These are phyloP conservation scores for Aegithalos caudatus DNA, from an alignment of 2,113 vertebrate species.

Conservation along the genomic window DNA sequence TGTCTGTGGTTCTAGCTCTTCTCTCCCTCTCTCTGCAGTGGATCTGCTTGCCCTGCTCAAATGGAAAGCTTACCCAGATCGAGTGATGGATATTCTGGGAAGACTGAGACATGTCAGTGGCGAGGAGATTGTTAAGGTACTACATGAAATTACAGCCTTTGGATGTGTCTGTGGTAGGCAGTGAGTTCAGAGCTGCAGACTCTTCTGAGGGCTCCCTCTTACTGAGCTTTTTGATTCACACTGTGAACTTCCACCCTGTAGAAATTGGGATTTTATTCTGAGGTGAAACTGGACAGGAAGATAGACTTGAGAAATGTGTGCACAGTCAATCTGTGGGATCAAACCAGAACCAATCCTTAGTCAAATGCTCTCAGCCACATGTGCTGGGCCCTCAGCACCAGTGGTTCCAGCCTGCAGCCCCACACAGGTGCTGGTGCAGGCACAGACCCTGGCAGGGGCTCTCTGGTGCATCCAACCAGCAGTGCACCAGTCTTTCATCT, in stretches of 20 bases:
- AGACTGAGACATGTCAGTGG: slow-evolving; percentile 89
- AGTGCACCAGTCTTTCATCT: background rate
- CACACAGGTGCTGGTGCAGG: background rate
- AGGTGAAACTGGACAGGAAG: background rate
- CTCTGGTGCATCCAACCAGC: no score
- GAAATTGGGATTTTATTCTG: background rate
- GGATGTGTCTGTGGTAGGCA: background rate
- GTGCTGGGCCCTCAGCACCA: background rate
- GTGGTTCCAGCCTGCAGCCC: background rate
- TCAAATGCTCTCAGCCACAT: background rate
- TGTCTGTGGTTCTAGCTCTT: background rate
- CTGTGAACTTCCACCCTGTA: background rate
- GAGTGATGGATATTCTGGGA: slow-evolving; percentile 91
- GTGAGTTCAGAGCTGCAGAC: background rate
- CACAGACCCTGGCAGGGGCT: background rate
- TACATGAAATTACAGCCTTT: background rate
- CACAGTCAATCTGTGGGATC: background rate
- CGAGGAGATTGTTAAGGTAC: slow-evolving; percentile 95
- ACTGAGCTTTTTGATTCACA: background rate
- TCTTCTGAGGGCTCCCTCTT: background rate
- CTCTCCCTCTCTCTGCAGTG: slow-evolving; percentile 73
- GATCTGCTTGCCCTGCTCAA: slow-evolving; percentile 93
- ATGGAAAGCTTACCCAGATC: slow-evolving; percentile 94
- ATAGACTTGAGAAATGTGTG: background rate
- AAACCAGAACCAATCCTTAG: background rate